Base-by-base conservation (phyloP, 2,888 invertebrate species). In the Pardosa pseudoannulata region DNA sequence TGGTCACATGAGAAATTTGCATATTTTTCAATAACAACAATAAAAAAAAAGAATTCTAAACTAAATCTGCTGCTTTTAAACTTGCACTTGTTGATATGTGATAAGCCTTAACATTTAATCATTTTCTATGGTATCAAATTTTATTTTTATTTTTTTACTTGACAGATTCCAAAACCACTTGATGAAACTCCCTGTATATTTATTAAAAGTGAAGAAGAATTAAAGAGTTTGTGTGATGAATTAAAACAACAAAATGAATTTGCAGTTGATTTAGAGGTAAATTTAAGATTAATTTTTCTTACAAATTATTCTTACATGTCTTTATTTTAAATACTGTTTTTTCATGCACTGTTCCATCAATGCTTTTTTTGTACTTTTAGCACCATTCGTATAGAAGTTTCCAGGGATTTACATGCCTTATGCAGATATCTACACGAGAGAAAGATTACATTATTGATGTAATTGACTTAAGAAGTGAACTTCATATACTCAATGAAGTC, bases 371-470 rank as follows among this genome's bases (percentile, higher is more conserved):
- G 39, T 81, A 29, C 78, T 91, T 92, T 36, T 91, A 94, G 93
- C 97, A 98, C 92, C 98, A 99, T 91, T 95, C 96, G 0, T 98
- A 97, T 91, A 93, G 98, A 83, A 95, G 96, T 0, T 99, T 96
- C 91, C 95, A 96, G 93, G 99, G 99, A 0, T 94, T 99, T 78
- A 97, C 98, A 0, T 99, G 99, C 91, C 93, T 99, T 1, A 95
- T 99, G 92, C 99, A 99, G 93, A 96, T 99, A 89, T 97, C 98
- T 0, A 93, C 98, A 0, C 91, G 93, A 72, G 93, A 93, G 19
- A 92, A 93, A 1, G 99, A 99, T 92, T 99, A 96, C 91, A 93
- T 99, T 0, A 93, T 99, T 16, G 99, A 99, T 91, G 95, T 98
- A 0, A 92, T 99, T 5, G 93, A 93, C 0, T 92, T 98, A n/a